A percentile compares a stretch with the other conserved stretches of the same genome.
phyloP scores from a whole-genome alignment of 2,797 vertebrate species.

The Alfaro cultratus region DNA sequence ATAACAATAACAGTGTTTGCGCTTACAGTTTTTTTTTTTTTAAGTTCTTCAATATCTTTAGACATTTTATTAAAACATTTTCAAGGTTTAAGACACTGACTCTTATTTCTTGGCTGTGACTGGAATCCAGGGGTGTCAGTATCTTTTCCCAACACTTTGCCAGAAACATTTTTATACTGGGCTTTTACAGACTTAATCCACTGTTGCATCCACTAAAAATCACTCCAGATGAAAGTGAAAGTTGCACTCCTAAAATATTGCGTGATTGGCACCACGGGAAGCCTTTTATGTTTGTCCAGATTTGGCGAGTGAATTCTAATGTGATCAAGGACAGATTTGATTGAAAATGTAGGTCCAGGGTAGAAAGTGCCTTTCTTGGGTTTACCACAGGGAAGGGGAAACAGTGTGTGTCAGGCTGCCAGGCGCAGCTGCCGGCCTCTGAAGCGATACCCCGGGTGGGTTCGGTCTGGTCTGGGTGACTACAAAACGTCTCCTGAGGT shows the following conservation, averaged over 20 bases:
- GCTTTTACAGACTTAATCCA: conserved; percentile 23
- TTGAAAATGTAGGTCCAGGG: conserved; percentile 70
- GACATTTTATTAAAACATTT: not conserved
- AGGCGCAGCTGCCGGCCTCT: conserved; percentile 66
- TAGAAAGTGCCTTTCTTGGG: conserved; percentile 37
- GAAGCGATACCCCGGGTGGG: conserved; percentile 56
- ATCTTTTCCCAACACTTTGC: not conserved
- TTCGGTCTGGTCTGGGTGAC: conserved; percentile 48
- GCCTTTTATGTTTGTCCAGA: conserved; percentile 40
- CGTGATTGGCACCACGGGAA: conserved; percentile 49
- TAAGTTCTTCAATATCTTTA: not conserved
- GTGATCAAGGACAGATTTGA: conserved; percentile 61
- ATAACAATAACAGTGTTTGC: not conserved
- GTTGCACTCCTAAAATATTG: conserved; percentile 22
- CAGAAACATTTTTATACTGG: conserved; percentile 11
- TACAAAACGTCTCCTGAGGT: conserved; percentile 54
- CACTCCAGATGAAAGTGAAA: conserved; percentile 23
- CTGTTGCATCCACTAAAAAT: conserved; percentile 23
- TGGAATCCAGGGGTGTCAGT: not conserved
- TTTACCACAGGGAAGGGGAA: conserved; percentile 50
- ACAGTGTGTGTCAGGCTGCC: conserved; percentile 76
- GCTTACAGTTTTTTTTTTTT: not conserved
- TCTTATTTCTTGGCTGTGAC: not conserved
- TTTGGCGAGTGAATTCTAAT: conserved; percentile 27
- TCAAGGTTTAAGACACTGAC: not conserved